These are phyloP conservation scores for Reticulitermes speratus DNA, from an alignment of 1,140 invertebrate species.

Conservation along the genomic window DNA sequence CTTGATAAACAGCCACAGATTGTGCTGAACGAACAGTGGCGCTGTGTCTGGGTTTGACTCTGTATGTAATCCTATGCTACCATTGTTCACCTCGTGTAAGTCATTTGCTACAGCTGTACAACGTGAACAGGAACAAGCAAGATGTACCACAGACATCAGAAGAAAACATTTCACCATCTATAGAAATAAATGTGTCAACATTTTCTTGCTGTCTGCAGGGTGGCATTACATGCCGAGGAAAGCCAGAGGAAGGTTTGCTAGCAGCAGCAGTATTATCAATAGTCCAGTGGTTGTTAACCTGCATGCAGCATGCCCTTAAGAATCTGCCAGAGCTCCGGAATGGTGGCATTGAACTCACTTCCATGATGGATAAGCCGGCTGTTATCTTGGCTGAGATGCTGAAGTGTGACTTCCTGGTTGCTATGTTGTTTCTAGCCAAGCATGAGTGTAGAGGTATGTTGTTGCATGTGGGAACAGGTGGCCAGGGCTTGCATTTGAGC, in stretches of 20 bases:
- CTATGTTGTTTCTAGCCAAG: slow-evolving; percentile 80
- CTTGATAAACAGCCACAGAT: no score
- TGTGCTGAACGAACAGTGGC: no score
- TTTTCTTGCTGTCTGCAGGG: slow-evolving; percentile 10
- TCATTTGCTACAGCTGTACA: no score
- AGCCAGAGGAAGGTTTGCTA: slow-evolving; percentile 77
- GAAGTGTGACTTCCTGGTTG: slow-evolving; percentile 71
- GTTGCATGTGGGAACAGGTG: background rate
- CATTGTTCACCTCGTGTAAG: no score
- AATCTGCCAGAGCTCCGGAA: slow-evolving; percentile 38
- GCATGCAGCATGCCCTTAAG: slow-evolving; percentile 62
- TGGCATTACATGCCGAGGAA: slow-evolving; percentile 66
- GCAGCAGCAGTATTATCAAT: slow-evolving; percentile 73
- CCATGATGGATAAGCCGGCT: slow-evolving; percentile 66
- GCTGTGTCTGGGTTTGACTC: no score
- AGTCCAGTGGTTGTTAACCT: slow-evolving; percentile 79
- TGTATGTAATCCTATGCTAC: no score
- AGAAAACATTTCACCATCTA: no score
- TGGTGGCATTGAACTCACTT: slow-evolving; percentile 26
- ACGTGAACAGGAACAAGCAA: no score
- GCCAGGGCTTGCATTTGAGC: no score
- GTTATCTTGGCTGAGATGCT: slow-evolving; percentile 68
- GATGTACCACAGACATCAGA: no score
- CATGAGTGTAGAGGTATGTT: slow-evolving; percentile 62
- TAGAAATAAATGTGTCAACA: no score